Base-by-base conservation (phyloP, 92 coral and sea anemone genomes). In the Zoanthus gigantus region DNA sequence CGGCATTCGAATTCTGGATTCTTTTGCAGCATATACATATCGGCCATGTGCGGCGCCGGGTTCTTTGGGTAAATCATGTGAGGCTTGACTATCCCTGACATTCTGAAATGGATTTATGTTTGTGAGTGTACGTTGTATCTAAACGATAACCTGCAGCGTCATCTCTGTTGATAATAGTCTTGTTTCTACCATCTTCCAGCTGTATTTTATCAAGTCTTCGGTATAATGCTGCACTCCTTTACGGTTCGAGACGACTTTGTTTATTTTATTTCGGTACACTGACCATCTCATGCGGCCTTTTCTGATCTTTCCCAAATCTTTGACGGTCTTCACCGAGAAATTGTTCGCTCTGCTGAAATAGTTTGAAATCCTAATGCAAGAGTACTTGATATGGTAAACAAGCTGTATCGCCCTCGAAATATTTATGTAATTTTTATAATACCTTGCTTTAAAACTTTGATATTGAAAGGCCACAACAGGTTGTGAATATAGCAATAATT, bases 81-180 rank as follows among this genome's bases (percentile, higher is more conserved):
- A 44, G 82, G 82, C 54, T 85, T 85, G 71, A 85, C 89, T 72
- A 85, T 85, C 44, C 82, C 89, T 46, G 89, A 71, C 72, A 60
- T 28, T 84, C 81, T 44, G 66, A 44, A 30, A 73, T 66, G 67
- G 47, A 66, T 28, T 73, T 71, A 54, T 84, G 88, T 57, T 84
- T 84, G 65, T 84, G 88, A 72, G 82, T 84, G 72, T 84, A 84
- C 37, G 88, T 84, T 29, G 82, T 84, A 56, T 84, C 88, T 66
- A 72, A 67, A 45, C 88, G 71, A 37, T 71, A 84, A 57, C 88
- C 88, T 44, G 88, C 88, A 53, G 88, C 88, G 67, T 84, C 88
- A 84, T 84, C 88, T 71, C 88, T 84, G 72, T 84, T 84, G 76
- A 71, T 31, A 71, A 71, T 8, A 71, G 76, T 71, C 76, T 71